Evolutionary conservation across 2,797 vertebrate genomes (phyloP).

Genomic region (Okamejei kenojei): DNA sequence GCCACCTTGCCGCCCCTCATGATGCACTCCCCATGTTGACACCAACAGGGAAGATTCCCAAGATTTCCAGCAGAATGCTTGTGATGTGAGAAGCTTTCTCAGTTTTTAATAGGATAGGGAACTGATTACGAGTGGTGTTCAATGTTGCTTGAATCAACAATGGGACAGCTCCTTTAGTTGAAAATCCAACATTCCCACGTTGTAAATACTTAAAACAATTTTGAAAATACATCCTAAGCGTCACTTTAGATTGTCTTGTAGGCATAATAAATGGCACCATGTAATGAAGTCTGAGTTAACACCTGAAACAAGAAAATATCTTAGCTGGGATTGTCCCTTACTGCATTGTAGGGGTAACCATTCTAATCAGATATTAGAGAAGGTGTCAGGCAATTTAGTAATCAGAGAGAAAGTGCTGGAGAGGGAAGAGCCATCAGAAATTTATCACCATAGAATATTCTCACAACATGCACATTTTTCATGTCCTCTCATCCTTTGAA

Average conservation of each 20-base stretch:
- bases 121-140: not conserved
- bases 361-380: not conserved
- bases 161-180: not conserved
- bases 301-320: not conserved
- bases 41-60: not conserved
- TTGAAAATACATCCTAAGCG: not conserved
- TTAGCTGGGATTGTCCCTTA: not conserved
- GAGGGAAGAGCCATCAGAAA: conserved; percentile 15
- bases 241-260: not conserved
- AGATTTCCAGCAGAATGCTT: not conserved
- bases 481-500: conserved; percentile 10
- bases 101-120: not conserved
- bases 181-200: not conserved
- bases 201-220: not conserved
- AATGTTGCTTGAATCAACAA: conserved; percentile 16
- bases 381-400: conserved; percentile 20
- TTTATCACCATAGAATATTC: not conserved
- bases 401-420: not conserved
- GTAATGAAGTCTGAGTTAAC: not conserved
- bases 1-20: too few species aligned
- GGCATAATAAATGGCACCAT: not conserved
- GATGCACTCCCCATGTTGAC: not conserved
- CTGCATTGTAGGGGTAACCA: not conserved
- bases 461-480: not conserved
- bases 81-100: not conserved